Evolutionary conservation across 2,113 vertebrate species (phyloP), one percentile per base, ranked within the genome.

Genomic region (Crotalus viridis): DNA sequence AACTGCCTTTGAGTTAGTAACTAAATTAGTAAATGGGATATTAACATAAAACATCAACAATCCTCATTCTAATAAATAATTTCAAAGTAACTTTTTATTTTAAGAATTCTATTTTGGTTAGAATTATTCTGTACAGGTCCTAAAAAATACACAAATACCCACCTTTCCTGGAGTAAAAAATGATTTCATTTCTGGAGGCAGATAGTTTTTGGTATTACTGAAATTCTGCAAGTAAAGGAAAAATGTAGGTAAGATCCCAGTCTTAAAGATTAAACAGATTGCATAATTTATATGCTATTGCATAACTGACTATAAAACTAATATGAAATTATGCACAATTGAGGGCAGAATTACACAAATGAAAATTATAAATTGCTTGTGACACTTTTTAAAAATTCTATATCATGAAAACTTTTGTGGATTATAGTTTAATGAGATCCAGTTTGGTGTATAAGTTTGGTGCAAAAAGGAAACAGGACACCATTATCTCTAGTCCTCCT

Each of bases 81-180:
- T 59, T 85, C 3, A 61, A 33, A 51, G 22, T 6, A 52, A 92
- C n/a, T 26, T 57, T 85, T n/a, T 92, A 69, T n/a, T 21, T 33
- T 54, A 64, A 91, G 5, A 10, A 22, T 24, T 26, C 43, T 56
- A 69, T 89, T 57, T 48, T 54, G 22, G 46, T n/a, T n/a, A 85
- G 8, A 85, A 91, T 74, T 22, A 55, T 59, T 33, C 10, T 43
- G 46, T 15, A 33, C 5, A 57, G 22, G 1, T n/a, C 8, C 87
- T 89, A 61, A 7, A 55, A 55, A 5, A 95, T 94, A 94, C 85
- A 95, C 91, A 94, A 92, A 96, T 54, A 33, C 96, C 0, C 96
- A 99, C 99, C 98, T 99, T 99, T 97, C 99, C 99, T 93, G 99
- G 99, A 91, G 99, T 99, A 94, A 99, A 99, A 97, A 99, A 99